Conservation (phyloP, 2,113 vertebrate species). For the Cariama cristata region DNA sequence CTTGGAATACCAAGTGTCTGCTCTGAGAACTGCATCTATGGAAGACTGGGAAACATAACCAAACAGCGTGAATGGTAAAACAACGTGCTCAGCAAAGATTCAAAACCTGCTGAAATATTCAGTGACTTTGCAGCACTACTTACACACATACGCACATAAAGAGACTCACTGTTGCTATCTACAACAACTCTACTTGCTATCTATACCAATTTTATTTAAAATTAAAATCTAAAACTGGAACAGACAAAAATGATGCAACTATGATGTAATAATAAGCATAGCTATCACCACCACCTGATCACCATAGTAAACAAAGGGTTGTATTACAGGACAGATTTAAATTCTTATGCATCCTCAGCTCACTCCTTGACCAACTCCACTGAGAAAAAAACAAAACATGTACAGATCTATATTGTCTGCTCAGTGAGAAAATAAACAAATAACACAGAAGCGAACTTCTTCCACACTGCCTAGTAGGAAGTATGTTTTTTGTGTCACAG, state of each 20-base stretch:
- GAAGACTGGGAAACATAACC: background rate
- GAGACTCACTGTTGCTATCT: background rate
- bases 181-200: background rate
- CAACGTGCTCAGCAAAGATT: fast-evolving
- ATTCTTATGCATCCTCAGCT: background rate
- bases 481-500: background rate
- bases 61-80: background rate
- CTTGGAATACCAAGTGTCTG: background rate
- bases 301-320: background rate
- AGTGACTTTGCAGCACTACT: background rate
- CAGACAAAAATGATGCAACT: background rate
- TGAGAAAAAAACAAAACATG: background rate
- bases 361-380: background rate
- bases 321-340: background rate
- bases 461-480: background rate
- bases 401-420: background rate
- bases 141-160: background rate
- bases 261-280: background rate
- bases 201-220: background rate
- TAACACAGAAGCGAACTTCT: background rate
- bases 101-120: background rate
- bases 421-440: background rate
- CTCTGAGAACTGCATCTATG: background rate
- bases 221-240: background rate
- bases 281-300: background rate